Evolutionary conservation across 2,113 vertebrate species (phyloP).

Genomic region (Burhinus oedicnemus): DNA sequence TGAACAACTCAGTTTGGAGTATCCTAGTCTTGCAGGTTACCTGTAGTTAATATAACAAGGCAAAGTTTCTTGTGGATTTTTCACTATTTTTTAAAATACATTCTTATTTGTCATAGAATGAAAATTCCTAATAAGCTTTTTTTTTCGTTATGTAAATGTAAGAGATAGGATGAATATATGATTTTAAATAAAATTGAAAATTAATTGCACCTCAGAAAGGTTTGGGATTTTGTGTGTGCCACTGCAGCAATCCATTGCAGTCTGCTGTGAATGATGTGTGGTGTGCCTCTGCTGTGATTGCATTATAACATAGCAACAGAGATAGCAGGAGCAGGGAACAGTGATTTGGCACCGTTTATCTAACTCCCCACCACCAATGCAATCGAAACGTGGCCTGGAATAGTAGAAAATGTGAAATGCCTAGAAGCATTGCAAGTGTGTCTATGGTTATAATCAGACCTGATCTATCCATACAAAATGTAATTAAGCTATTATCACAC

Average conservation of each 20-base stretch:
- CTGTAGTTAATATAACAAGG: not conserved
- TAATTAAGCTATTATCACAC: not conserved
- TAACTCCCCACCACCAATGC: not conserved
- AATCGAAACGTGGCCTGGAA: not conserved
- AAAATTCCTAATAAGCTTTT: not conserved
- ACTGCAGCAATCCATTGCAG: not conserved
- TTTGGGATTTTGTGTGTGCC: not conserved
- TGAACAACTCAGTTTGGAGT: not conserved
- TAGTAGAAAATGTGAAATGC: not conserved
- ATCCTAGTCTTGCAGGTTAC: not conserved
- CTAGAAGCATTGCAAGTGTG: not conserved
- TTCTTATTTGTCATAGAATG: not conserved
- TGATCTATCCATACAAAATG: not conserved
- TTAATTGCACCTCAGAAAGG: not conserved
- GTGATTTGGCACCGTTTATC: not conserved
- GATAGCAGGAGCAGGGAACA: not conserved
- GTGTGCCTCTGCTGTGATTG: not conserved
- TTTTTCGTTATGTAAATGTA: not conserved
- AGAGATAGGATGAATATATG: not conserved
- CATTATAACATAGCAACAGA: not conserved
- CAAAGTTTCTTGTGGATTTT: not conserved
- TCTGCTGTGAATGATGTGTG: not conserved
- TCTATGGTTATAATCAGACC: not conserved
- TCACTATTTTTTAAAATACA: not conserved
- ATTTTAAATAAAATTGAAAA: not conserved